phyloP scores from a whole-genome alignment of 2,888 invertebrate genomes.

The Amiota communis region DNA sequence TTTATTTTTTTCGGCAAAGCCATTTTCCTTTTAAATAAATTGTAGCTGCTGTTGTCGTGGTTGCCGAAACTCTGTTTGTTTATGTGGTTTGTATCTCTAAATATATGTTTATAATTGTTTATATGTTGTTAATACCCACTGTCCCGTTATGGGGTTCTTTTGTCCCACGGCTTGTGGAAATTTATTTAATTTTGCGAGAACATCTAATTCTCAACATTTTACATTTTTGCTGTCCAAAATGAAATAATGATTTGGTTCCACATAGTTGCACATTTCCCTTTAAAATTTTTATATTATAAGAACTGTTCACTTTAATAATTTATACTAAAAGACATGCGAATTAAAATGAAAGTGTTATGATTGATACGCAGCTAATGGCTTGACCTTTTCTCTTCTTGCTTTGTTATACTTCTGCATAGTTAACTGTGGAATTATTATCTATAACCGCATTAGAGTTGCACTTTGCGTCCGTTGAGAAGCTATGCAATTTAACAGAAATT shows the following conservation, averaged over 20 bases:
- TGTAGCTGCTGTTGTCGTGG: constrained; percentile 29
- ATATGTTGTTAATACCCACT: constrained; percentile 21
- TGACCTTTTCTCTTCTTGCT: constrained; percentile 59
- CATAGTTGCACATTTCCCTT: constrained; percentile 49
- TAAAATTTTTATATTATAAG: constrained; percentile 54
- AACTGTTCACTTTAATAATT: constrained; percentile 56
- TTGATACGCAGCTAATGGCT: constrained; percentile 60
- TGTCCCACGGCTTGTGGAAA: constrained; percentile 15
- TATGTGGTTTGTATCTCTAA: constrained; percentile 28
- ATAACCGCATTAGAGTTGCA: constrained; percentile 51
- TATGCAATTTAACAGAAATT: too few species aligned
- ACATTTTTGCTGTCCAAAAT: constrained; percentile 30
- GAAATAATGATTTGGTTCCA: constrained; percentile 39
- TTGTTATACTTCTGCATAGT: constrained; percentile 61
- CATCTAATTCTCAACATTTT: background rate
- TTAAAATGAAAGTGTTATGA: constrained; percentile 44
- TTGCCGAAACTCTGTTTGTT: background rate
- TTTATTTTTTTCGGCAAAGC: constrained; percentile 72
- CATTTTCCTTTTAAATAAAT: constrained; percentile 52
- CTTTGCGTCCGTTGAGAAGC: background rate
- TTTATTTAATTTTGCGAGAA: constrained; percentile 10
- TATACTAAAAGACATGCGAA: constrained; percentile 26
- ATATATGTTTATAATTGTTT: constrained; percentile 2
- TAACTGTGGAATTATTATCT: constrained; percentile 68
- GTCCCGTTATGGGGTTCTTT: background rate